A percentile compares a stretch with the other conserved stretches of the same genome.
Evolutionary conservation across 2,113 vertebrate species (phyloP).

Genomic region (Daboia siamensis): DNA sequence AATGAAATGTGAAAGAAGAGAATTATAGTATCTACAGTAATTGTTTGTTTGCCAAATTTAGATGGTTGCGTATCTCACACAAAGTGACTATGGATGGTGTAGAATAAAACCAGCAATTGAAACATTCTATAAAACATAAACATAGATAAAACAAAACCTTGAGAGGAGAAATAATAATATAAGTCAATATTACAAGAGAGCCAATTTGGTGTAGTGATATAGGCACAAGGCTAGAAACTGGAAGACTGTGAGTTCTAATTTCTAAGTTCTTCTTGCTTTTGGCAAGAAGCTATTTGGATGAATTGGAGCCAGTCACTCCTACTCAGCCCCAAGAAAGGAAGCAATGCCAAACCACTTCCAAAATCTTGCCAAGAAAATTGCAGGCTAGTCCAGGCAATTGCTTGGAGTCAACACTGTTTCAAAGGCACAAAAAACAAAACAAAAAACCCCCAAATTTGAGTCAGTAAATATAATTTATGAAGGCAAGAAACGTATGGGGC

Average conservation of each 20-base stretch:
- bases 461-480: not conserved
- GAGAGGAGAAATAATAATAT: not conserved
- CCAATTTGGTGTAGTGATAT: not conserved
- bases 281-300: not conserved
- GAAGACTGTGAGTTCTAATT: not conserved
- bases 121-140: not conserved
- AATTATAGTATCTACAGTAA: not conserved
- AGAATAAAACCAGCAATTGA: not conserved
- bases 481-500: not conserved
- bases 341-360: not conserved
- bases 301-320: not conserved
- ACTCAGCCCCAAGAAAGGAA: not conserved
- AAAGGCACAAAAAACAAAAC: not conserved
- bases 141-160: not conserved
- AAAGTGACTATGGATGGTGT: not conserved
- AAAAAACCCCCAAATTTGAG: not conserved
- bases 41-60: not conserved
- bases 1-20: too few relatives aligned
- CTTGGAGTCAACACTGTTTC: not conserved
- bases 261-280: not conserved
- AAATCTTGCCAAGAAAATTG: not conserved
- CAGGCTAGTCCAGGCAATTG: not conserved
- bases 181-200: not conserved
- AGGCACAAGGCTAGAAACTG: not conserved
- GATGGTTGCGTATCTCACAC: not conserved